Evolutionary conservation across 2,888 invertebrate genomes (phyloP), one percentile per base, ranked within the genome.

Genomic region (Agrotis segetum): DNA sequence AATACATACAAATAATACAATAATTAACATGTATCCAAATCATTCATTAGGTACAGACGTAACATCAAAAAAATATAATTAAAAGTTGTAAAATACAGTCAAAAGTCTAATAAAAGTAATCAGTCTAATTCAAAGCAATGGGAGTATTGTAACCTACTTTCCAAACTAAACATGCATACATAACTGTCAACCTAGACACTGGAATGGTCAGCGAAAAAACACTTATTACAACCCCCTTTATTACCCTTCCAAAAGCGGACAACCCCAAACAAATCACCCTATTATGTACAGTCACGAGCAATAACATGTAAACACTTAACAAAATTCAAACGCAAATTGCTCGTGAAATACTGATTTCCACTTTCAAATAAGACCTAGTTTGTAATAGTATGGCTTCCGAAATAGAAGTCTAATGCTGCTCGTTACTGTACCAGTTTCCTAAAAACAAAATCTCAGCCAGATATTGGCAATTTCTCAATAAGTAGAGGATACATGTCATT

Each of bases 401-500:
- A n/a, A n/a, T n/a, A n/a, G n/a, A n/a, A n/a, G n/a, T n/a, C n/a
- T n/a, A n/a, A n/a, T n/a, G n/a, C n/a, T n/a, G n/a, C n/a, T n/a
- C n/a, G n/a, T n/a, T n/a, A n/a, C 62, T 34, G 11, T 21, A 14
- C 53, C 11, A 53, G 29, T 17, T 34, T 13, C 7, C 5, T 11
- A 49, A 61, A 65, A 65, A 50, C n/a, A 62, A 75, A 55, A 68
- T 49, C 29, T 6, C 21, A n/a, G 4, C 17, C 29, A 29, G 47
- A 53, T 67, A 80, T 80, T 67, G 59, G 16, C 67, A 74, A 77
- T 74, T 44, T 29, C 46, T 59, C 62, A 66, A 81, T 55, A 76
- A 66, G 21, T 34, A 52, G 29, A 34, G n/a, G 70, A 60, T 52
- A 79, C 61, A 69, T 68, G 75, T 63, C 85, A 85, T 77, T 74